A percentile compares a stretch with the other conserved stretches of the same genome.
phyloP scores from a whole-genome alignment of 2,888 invertebrate genomes.

The Rhynchonema sp. region DNA sequence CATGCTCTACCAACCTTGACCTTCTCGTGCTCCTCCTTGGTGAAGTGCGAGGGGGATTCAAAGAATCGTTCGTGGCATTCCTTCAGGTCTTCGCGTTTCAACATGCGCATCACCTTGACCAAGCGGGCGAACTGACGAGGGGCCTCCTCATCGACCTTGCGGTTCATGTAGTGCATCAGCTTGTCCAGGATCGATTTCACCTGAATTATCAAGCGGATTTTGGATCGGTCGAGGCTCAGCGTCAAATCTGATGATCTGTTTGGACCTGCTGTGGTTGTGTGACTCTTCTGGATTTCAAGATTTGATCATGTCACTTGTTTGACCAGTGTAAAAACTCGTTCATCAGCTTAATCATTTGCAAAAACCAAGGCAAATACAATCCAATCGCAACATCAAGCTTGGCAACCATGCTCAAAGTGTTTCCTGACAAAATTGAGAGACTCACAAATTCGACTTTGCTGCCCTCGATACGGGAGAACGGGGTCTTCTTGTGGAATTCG shows the following conservation, averaged over 20 bases:
- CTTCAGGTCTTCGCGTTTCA: conserved; percentile 13
- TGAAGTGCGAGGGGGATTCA: conserved; percentile 1
- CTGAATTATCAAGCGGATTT: no score
- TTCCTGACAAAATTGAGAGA: neutral
- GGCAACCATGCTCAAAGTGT: no score
- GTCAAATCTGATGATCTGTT: no score
- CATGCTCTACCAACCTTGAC: conserved; percentile 5
- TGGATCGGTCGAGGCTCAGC: no score
- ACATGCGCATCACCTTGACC: conserved; percentile 16
- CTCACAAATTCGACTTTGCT: neutral
- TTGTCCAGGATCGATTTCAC: conserved; percentile 10
- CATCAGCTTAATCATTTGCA: no score
- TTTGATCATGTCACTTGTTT: no score
- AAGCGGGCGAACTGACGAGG: conserved; percentile 13
- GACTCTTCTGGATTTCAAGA: neutral
- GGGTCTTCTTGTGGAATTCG: neutral
- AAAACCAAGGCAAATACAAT: no score
- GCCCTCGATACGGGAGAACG: neutral
- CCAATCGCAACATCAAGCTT: no score
- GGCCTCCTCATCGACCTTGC: conserved; percentile 9
- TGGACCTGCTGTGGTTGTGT: neutral
- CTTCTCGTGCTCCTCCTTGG: conserved; percentile 9
- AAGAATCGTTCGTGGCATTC: conserved; percentile 11
- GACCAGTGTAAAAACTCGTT: no score
- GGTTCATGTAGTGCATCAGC: conserved; percentile 10